Evolutionary conservation across 2,113 vertebrate species (phyloP).

Genomic region (Gavialis gangeticus): DNA sequence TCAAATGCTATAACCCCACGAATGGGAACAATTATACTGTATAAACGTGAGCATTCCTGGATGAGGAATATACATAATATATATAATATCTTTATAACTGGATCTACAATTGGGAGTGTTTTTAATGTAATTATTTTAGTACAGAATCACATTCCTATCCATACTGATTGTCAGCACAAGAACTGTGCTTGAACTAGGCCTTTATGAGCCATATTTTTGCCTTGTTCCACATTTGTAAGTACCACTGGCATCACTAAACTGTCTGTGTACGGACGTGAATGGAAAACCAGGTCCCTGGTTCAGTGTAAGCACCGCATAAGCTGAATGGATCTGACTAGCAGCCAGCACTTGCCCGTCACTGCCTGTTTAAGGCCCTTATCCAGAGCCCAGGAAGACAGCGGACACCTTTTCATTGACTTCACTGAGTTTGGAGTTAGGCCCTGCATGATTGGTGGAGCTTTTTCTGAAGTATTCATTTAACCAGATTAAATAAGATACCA

Average conservation of each 20-base stretch:
- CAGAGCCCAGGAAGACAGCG: not conserved
- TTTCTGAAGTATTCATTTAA: not conserved
- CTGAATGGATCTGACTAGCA: not conserved
- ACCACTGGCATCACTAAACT: not conserved
- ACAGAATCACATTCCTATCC: not conserved
- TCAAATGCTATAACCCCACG: not conserved
- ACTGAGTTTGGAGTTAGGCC: not conserved
- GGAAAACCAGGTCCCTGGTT: not conserved
- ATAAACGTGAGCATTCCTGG: not conserved
- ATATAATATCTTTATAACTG: not conserved
- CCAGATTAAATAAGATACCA: not conserved
- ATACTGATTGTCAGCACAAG: not conserved
- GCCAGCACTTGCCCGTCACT: not conserved
- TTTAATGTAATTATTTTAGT: not conserved
- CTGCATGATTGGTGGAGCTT: not conserved
- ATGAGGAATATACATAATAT: not conserved
- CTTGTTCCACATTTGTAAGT: not conserved
- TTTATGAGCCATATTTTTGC: not conserved
- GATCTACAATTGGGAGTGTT: not conserved
- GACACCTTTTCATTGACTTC: not conserved
- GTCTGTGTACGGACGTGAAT: not conserved
- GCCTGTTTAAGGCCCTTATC: not conserved
- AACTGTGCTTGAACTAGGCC: not conserved
- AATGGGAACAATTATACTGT: not conserved
- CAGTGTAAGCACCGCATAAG: not conserved